Evolutionary conservation across 2,113 vertebrate species (phyloP).

Genomic region (Nipponia nippon): DNA sequence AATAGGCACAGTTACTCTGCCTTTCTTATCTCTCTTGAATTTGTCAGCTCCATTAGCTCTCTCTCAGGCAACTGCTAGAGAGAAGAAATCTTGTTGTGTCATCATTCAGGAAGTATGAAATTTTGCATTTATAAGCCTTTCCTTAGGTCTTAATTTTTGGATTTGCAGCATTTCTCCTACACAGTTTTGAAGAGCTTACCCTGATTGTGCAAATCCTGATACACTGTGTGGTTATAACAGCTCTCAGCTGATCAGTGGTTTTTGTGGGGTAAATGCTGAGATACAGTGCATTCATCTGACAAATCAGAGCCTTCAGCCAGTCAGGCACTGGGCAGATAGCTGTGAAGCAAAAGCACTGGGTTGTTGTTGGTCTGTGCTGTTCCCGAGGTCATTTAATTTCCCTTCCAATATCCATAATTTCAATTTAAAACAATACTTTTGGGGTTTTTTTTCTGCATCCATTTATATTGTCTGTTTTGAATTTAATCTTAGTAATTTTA

Average conservation of each 20-base stretch:
- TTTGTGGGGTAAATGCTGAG: background rate
- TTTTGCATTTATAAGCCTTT: background rate
- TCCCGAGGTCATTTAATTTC: background rate
- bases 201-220: background rate
- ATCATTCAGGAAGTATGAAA: background rate
- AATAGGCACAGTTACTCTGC: background rate
- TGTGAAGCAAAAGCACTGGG: background rate
- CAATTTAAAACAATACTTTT: background rate
- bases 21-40: slow-evolving; percentile 3
- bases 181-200: background rate
- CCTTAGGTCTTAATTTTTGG: background rate
- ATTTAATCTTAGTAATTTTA: background rate
- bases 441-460: background rate
- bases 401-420: background rate
- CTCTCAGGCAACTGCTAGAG: background rate
- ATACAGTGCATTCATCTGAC: background rate
- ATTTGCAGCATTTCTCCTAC: background rate
- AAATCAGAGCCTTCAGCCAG: background rate
- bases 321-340: background rate
- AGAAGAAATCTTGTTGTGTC: background rate
- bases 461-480: background rate
- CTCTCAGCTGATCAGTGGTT: background rate
- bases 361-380: background rate
- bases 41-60: background rate
- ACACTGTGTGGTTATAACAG: background rate